Evolutionary conservation across 2,797 vertebrate species (phyloP).

Genomic region (Simalia tracyae): DNA sequence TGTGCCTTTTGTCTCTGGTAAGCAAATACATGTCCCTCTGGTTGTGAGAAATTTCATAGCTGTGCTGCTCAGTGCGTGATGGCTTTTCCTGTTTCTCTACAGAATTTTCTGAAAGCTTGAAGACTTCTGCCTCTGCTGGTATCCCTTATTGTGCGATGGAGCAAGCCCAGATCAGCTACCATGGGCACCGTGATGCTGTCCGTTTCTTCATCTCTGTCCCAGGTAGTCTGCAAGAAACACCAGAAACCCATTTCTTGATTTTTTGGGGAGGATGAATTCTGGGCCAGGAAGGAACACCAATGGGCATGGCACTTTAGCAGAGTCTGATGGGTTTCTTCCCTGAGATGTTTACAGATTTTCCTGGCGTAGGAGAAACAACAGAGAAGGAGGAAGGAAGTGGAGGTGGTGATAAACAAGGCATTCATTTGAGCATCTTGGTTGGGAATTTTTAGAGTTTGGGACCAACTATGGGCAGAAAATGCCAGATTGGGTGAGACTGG

Average conservation of each 20-base stretch:
- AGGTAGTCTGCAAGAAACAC: slow-evolving; percentile 18
- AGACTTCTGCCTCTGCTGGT: neutral
- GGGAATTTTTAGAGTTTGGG: neutral
- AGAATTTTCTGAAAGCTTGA: neutral
- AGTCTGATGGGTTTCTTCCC: neutral
- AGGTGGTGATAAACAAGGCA: neutral
- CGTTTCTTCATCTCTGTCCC: slow-evolving; percentile 50
- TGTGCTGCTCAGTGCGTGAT: neutral
- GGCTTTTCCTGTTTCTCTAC: neutral
- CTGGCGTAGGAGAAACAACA: neutral
- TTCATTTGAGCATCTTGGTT: neutral
- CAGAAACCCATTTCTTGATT: neutral
- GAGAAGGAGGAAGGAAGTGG: neutral
- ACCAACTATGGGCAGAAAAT: neutral
- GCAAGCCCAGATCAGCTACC: slow-evolving; percentile 54
- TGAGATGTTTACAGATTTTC: neutral
- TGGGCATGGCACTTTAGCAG: neutral
- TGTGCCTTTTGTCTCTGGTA: slow-evolving; percentile 48
- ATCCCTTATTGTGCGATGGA: slow-evolving; percentile 44
- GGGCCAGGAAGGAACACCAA: neutral
- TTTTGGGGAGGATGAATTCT: neutral
- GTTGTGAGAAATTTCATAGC: too few relatives aligned
- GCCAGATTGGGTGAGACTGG: neutral
- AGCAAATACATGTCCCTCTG: neutral
- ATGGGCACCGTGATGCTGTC: slow-evolving; percentile 53